Conservation (phyloP, 2,113 vertebrate species). For the Nothocercus julius region DNA sequence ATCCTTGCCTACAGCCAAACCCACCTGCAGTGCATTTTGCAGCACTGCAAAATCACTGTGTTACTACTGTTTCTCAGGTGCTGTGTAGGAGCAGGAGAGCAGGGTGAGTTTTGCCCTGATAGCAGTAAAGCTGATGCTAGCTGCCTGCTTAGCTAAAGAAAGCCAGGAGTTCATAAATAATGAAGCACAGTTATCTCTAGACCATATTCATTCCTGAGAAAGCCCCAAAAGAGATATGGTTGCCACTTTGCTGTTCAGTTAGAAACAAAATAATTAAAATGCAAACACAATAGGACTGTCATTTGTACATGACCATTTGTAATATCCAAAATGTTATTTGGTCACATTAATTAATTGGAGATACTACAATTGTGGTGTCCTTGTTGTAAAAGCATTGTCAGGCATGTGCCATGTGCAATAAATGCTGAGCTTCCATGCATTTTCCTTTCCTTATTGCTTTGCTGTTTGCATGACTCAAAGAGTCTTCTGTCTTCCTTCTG, state of each 20-base stretch:
- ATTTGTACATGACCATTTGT: not conserved
- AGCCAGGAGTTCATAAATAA: slow-evolving; percentile 7
- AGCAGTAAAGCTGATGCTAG: not conserved
- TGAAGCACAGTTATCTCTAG: not conserved
- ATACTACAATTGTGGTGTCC: not conserved
- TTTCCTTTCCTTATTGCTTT: not conserved
- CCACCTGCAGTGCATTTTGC: not conserved
- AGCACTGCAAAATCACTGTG: not conserved
- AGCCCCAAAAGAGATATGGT: not conserved
- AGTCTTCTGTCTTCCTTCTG: not conserved
- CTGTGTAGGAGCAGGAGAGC: not conserved
- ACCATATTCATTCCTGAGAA: not conserved
- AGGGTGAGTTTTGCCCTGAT: not conserved
- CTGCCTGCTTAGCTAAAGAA: slow-evolving; percentile 5
- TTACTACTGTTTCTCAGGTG: not conserved
- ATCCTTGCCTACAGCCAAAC: not conserved
- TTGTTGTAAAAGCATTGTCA: not conserved
- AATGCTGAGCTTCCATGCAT: not conserved
- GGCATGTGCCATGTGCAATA: not conserved
- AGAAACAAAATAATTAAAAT: slow-evolving; percentile 3
- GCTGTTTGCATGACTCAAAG: not conserved
- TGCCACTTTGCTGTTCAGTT: not conserved
- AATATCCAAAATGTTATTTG: not conserved
- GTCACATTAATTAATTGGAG: not conserved
- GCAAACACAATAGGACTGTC: not conserved